Percentiles rank a stretch among this genome's conserved stretches.
phyloP scores from a whole-genome alignment of 1,140 invertebrate genomes.

The Drosophila hydei region DNA sequence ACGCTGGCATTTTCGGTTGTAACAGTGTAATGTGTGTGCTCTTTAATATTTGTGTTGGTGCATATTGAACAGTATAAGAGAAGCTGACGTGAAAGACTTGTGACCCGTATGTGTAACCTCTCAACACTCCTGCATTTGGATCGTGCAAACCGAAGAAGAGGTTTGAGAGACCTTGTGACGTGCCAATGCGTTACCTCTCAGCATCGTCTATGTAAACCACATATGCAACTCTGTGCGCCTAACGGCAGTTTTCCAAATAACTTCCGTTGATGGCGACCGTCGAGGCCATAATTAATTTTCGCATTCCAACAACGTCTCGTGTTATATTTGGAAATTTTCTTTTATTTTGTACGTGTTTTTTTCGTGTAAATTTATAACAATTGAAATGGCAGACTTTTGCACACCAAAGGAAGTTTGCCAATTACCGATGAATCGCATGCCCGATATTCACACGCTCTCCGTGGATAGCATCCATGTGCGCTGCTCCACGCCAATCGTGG shows the following conservation, averaged over 20 bases:
- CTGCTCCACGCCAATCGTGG: slow-evolving; percentile 57
- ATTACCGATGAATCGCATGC: slow-evolving; percentile 36
- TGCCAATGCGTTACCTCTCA: background rate
- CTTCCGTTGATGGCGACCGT: background rate
- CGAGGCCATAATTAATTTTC: slow-evolving; percentile 4
- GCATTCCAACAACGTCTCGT: slow-evolving; percentile 18
- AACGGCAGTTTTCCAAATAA: slow-evolving; percentile 38
- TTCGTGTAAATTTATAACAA: slow-evolving; percentile 27
- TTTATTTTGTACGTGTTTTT: slow-evolving; percentile 1
- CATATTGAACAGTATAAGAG: too few species aligned
- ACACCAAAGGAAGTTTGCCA: slow-evolving; percentile 44
- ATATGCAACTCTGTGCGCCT: slow-evolving; percentile 33
- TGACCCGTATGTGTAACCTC: too few species aligned
- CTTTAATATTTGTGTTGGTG: too few species aligned
- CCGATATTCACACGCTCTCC: slow-evolving; percentile 36
- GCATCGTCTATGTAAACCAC: background rate
- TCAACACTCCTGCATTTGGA: too few species aligned
- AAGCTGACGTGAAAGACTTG: too few species aligned
- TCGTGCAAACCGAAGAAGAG: too few species aligned
- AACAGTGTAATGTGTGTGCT: too few species aligned
- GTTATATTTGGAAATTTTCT: slow-evolving; percentile 4
- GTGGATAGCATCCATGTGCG: slow-evolving; percentile 59
- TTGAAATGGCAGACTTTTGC: slow-evolving; percentile 57
- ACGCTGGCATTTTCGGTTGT: too few species aligned
- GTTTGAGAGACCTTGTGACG: background rate